These are phyloP conservation scores for Pseudobourletiella spinata DNA, from an alignment of 1,140 invertebrate species.

Conservation along the genomic window DNA sequence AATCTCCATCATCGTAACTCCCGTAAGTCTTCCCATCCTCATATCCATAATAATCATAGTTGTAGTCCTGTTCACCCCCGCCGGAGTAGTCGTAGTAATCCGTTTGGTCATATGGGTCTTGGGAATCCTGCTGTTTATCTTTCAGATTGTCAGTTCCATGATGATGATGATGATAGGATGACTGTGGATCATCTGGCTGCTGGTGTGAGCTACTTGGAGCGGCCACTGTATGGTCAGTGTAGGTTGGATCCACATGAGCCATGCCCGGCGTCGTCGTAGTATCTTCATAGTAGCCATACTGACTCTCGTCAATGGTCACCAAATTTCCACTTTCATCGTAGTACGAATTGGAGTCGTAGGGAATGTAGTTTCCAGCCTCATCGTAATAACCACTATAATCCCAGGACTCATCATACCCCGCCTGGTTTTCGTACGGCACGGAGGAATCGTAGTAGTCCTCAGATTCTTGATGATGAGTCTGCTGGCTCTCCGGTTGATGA, in stretches of 20 bases:
- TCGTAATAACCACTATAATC: conserved; percentile 36
- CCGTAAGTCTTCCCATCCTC: conserved; percentile 3
- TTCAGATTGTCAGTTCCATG: too few species aligned
- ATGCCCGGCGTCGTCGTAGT: neutral
- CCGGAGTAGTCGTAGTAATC: conserved; percentile 19
- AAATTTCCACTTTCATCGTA: conserved; percentile 34
- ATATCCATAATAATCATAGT: conserved; percentile 12
- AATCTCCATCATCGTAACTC: neutral
- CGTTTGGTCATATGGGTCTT: conserved; percentile 21
- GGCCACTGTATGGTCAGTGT: too few species aligned
- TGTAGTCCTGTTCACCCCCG: conserved; percentile 12
- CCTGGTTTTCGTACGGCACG: conserved; percentile 24
- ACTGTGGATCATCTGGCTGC: too few species aligned
- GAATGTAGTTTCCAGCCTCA: conserved; percentile 32
- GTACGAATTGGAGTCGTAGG: conserved; percentile 33
- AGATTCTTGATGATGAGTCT: conserved; percentile 29
- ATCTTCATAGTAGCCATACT: conserved; percentile 23
- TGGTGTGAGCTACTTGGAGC: too few species aligned
- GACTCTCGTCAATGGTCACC: neutral
- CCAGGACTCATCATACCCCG: conserved; percentile 31
- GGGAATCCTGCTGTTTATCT: conserved; percentile 7
- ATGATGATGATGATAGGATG: neutral
- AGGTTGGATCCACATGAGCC: neutral
- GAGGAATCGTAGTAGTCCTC: neutral
- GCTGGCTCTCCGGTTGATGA: conserved; percentile 5